Evolutionary conservation across 1,140 invertebrate species (phyloP).

Genomic region (Chionoecetes opilio): DNA sequence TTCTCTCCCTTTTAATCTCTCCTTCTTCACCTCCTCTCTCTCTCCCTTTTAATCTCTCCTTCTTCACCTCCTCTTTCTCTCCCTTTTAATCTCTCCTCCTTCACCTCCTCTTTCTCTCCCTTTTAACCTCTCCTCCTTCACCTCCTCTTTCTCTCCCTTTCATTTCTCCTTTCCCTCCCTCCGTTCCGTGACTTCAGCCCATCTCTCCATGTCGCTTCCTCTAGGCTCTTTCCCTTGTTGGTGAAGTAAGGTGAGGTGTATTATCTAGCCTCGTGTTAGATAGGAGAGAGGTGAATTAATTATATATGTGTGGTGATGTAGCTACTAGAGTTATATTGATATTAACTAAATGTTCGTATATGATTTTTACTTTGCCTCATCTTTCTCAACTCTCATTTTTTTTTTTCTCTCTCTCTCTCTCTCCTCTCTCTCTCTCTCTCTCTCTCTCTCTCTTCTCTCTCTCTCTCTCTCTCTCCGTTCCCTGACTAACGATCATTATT

Average conservation of each 20-base stretch:
- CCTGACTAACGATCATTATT: not conserved
- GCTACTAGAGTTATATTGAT: no score
- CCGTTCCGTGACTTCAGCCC: not conserved
- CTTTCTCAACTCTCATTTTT: not conserved
- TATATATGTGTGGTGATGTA: no score
- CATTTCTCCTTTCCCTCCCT: not conserved
- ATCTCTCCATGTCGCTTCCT: not conserved
- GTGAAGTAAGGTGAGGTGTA: no score
- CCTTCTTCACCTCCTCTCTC: no score
- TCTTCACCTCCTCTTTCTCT: not conserved
- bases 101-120: not conserved
- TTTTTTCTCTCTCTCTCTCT: not conserved
- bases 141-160: not conserved
- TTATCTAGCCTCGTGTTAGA: no score
- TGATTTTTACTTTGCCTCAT: no score
- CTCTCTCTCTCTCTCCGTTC: constrained; percentile 50
- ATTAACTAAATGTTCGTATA: no score
- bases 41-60: no score
- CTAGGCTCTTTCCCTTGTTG: no score
- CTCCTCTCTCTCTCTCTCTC: constrained; percentile 19
- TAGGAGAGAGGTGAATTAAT: no score
- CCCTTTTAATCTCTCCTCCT: not conserved
- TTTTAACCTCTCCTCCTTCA: not conserved
- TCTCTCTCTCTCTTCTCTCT: constrained; percentile 44
- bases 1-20: no score